These are phyloP conservation scores for Copidosoma floridanum DNA, from an alignment of 1,140 invertebrate genomes.

Conservation along the genomic window DNA sequence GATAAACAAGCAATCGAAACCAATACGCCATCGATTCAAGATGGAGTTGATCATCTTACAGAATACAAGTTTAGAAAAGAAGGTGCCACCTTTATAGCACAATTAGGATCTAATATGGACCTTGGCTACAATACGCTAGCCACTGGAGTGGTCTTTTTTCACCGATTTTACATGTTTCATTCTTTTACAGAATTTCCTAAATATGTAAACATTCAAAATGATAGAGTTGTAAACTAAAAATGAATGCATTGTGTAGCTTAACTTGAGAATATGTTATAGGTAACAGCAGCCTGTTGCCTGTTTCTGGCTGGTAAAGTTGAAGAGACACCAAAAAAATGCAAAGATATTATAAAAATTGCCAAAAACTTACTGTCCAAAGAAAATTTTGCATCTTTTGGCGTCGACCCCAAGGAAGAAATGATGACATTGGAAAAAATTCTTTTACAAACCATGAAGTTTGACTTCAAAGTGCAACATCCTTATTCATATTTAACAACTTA, in stretches of 20 bases:
- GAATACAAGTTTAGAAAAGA: conserved; percentile 76
- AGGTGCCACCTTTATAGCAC: conserved; percentile 86
- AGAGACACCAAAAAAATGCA: conserved; percentile 99
- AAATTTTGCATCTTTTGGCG: conserved; percentile 86
- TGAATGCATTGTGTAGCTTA: neutral
- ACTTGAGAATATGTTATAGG: conserved; percentile 50
- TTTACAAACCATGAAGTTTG: conserved; percentile 97
- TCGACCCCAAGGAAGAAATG: conserved; percentile 93
- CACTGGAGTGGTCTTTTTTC: conserved; percentile 96
- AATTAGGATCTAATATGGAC: conserved; percentile 89
- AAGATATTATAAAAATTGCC: conserved; percentile 93
- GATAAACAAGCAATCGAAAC: conserved; percentile 87
- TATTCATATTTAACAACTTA: conserved; percentile 92
- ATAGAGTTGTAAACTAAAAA: too few relatives aligned
- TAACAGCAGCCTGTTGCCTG: conserved; percentile 94
- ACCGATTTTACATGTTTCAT: conserved; percentile 98
- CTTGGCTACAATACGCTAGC: conserved; percentile 95
- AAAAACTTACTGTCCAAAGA: conserved; percentile 74
- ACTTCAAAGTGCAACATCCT: conserved; percentile 97
- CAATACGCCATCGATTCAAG: conserved; percentile 76
- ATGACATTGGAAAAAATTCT: conserved; percentile 96
- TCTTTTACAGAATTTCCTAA: conserved; percentile 92
- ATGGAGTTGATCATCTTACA: conserved; percentile 82
- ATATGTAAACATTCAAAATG: too few relatives aligned
- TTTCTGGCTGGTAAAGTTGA: conserved; percentile 99